A percentile compares a stretch with the other conserved stretches of the same genome.
Conservation (phyloP, 1,140 invertebrate genomes). For the Musca domestica region DNA sequence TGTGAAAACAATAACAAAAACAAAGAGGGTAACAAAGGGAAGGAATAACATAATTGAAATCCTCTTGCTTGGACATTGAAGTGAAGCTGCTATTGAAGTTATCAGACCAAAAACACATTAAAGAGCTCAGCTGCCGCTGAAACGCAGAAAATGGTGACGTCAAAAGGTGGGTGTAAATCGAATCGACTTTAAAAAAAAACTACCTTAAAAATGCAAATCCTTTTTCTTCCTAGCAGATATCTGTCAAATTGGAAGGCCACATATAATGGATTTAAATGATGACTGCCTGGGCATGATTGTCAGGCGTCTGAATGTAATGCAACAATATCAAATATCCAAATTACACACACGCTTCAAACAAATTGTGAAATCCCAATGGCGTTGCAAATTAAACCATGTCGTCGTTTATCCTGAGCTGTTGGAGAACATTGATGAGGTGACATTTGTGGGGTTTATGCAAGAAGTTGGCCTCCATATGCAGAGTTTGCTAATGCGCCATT, state of each 20-base stretch:
- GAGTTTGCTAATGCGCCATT: slow-evolving; percentile 30
- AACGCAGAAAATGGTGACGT: slow-evolving; percentile 1
- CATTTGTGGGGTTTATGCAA: slow-evolving; percentile 36
- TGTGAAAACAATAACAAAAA: too few species aligned
- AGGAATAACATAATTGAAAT: too few species aligned
- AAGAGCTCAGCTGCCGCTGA: background rate
- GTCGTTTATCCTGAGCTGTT: slow-evolving; percentile 32
- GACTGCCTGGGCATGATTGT: slow-evolving; percentile 42
- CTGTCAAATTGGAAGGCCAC: background rate
- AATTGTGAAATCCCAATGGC: slow-evolving; percentile 39
- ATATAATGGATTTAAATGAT: slow-evolving; percentile 37
- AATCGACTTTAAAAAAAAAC: background rate
- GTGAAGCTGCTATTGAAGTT: too few species aligned
- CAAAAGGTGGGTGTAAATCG: slow-evolving; percentile 5
- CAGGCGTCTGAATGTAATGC: slow-evolving; percentile 35
- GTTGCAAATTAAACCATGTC: slow-evolving; percentile 37
- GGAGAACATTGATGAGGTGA: background rate
- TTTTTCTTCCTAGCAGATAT: background rate
- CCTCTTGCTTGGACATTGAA: too few species aligned
- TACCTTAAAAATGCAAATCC: background rate
- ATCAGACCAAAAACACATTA: too few species aligned
- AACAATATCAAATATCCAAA: slow-evolving; percentile 39
- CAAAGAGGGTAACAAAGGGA: too few species aligned
- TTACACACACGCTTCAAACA: slow-evolving; percentile 35
- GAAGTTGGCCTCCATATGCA: slow-evolving; percentile 34